phyloP scores from a whole-genome alignment of 2,113 vertebrate species.

The Rhinichthys klamathensis region DNA sequence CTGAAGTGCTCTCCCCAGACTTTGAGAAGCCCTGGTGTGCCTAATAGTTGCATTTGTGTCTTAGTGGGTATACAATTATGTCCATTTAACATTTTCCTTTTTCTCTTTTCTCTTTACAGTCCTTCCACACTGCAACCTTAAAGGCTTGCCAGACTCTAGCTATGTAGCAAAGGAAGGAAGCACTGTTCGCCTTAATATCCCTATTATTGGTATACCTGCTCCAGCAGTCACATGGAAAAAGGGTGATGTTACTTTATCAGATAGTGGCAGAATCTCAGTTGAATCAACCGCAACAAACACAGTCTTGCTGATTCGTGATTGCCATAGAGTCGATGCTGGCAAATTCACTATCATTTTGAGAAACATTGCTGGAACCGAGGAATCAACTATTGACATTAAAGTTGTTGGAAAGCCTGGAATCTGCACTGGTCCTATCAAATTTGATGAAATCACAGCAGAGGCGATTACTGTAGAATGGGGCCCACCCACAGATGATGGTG shows the following conservation, averaged over 20 bases:
- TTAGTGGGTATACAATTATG: not conserved
- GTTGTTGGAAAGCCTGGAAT: slow-evolving; percentile 97
- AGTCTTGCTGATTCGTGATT: slow-evolving; percentile 89
- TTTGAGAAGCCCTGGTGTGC: not conserved
- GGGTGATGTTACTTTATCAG: slow-evolving; percentile 81
- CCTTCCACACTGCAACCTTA: slow-evolving; percentile 90
- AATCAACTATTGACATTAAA: slow-evolving; percentile 86
- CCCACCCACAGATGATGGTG: slow-evolving; percentile 92
- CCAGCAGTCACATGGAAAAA: slow-evolving; percentile 92
- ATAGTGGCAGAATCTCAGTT: slow-evolving; percentile 86
- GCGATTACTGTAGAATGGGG: slow-evolving; percentile 93
- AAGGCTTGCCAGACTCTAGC: slow-evolving; percentile 84
- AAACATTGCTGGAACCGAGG: slow-evolving; percentile 89
- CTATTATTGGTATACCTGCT: slow-evolving; percentile 85
- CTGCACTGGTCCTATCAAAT: slow-evolving; percentile 92
- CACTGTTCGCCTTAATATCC: slow-evolving; percentile 90
- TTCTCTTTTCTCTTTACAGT: slow-evolving; percentile 72
- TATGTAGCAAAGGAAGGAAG: slow-evolving; percentile 91
- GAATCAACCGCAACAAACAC: slow-evolving; percentile 87
- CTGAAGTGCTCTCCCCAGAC: not conserved
- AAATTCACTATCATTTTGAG: slow-evolving; percentile 86
- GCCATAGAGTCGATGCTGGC: slow-evolving; percentile 90
- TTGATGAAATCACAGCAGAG: slow-evolving; percentile 96
- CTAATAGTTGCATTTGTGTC: slow-evolving; percentile 15
- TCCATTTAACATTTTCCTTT: not conserved